Percentiles rank a stretch among this genome's conserved stretches.
Evolutionary conservation across 2,888 invertebrate species (phyloP).

Genomic region (Oligia strigilis): DNA sequence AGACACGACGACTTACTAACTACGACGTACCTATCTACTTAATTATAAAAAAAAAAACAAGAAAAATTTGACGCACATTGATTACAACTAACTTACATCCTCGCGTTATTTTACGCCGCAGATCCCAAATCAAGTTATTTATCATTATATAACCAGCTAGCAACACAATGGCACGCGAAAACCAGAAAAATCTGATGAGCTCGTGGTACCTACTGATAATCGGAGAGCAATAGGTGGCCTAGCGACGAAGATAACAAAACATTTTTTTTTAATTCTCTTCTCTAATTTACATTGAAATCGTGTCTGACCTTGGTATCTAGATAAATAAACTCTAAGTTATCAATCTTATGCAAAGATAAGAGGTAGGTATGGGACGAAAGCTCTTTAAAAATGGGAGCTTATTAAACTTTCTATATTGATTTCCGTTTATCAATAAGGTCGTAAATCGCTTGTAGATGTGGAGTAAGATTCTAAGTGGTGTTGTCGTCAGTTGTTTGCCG

Average conservation of each 20-base stretch:
- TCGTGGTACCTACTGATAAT: slow-evolving; percentile 49
- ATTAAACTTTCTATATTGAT: slow-evolving; percentile 50
- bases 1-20: too few species aligned
- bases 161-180: slow-evolving; percentile 47
- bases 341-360: slow-evolving; percentile 30
- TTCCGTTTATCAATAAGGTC: slow-evolving; percentile 42
- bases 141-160: slow-evolving; percentile 58
- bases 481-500: slow-evolving; percentile 82
- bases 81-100: slow-evolving; percentile 41
- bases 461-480: slow-evolving; percentile 38
- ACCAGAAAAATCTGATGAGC: slow-evolving; percentile 62
- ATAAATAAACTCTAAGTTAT: slow-evolving; percentile 49
- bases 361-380: slow-evolving; percentile 3
- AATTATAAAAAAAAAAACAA: slow-evolving; percentile 4
- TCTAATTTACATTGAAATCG: slow-evolving; percentile 45
- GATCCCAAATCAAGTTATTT: slow-evolving; percentile 22
- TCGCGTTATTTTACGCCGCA: slow-evolving; percentile 48
- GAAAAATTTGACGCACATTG: slow-evolving; percentile 52
- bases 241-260: slow-evolving; percentile 65
- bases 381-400: slow-evolving; percentile 14
- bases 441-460: slow-evolving; percentile 45
- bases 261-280: slow-evolving; percentile 37
- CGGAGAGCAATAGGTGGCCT: slow-evolving; percentile 75
- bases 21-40: too few species aligned
- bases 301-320: slow-evolving; percentile 59